These are phyloP conservation scores for Plagodis dolabraria DNA, from an alignment of 2,888 invertebrate species.

Conservation along the genomic window DNA sequence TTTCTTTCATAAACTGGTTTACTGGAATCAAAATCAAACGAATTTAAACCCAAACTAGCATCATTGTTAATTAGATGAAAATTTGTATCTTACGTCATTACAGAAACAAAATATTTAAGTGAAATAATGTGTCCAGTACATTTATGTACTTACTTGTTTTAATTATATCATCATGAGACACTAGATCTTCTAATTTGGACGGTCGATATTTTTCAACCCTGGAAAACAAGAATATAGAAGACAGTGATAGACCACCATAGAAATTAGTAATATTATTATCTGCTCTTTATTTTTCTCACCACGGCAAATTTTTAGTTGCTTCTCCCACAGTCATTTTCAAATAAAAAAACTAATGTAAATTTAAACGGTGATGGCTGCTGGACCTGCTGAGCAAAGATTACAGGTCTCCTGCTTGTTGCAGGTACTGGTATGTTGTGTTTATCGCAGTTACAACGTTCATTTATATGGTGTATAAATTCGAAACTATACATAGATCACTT, in stretches of 20 bases:
- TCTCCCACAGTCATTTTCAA: slow-evolving; percentile 70
- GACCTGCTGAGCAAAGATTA: no score
- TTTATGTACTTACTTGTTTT: slow-evolving; percentile 93
- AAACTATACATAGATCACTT: no score
- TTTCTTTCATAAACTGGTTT: slow-evolving; percentile 94
- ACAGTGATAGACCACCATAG: no score
- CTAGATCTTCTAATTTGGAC: slow-evolving; percentile 94
- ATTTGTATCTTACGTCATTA: no score
- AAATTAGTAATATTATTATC: no score
- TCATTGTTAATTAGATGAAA: background rate
- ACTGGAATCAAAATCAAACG: slow-evolving; percentile 81
- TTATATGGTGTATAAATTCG: no score
- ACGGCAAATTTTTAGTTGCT: slow-evolving; percentile 83
- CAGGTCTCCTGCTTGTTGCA: no score
- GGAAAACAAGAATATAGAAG: slow-evolving; percentile 32
- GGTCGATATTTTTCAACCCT: slow-evolving; percentile 99
- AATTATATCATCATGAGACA: slow-evolving; percentile 98
- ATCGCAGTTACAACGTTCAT: no score
- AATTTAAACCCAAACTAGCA: slow-evolving; percentile 2
- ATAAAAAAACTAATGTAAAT: no score
- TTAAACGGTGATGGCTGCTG: no score
- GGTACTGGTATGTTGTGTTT: no score
- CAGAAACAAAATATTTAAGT: no score
- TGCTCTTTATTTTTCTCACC: slow-evolving; percentile 66
- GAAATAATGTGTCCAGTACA: background rate